Base-by-base conservation (phyloP, 2,888 invertebrate genomes). In the Seladonia tumulorum region DNA sequence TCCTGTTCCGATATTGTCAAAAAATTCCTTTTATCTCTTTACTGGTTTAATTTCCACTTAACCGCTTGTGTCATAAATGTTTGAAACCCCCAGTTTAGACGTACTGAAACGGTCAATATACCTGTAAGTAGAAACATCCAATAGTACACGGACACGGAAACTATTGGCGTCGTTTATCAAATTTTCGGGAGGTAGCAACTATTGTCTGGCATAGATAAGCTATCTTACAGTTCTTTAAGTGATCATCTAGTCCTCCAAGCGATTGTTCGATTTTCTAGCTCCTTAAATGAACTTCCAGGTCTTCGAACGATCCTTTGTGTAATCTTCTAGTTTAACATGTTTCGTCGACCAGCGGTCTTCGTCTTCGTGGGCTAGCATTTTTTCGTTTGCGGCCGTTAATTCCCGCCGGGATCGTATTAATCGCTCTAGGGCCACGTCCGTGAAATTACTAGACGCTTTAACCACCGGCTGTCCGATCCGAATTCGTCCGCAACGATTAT, bases 401-500 rank as follows among this genome's bases (percentile, higher is more conserved):
- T 91, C 83, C 88, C 88, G 87, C 76, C 82, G 84, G 90, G 91
- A 90, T 92, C 90, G 85, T 92, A 92, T 92, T 92, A 92, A 92
- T 92, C 93, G 90, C 91, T 92, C 89, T 91, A 90, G 93, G 90
- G 91, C 86, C 85, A 88, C 85, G 87, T 87, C 89, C 89, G 89
- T 90, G 89, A 92, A 93, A 92, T 93, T 93, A 91, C 92, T 92
- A 91, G 90, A 90, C 89, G 89, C 89, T 92, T 88, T 92, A 93
- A 93, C 91, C 92, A 92, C 92, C 85, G 92, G 91, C 92, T 93
- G 93, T 93, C 93, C 91, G 86, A 88, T 73, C 87, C 88, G 90
- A 90, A 90, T 92, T 91, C 88, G 90, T 92, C 92, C 88, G 88
- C 87, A 88, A 90, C 92, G 92, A 93, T 93, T 93, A 93, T 93